These are phyloP conservation scores for Kryptolebias marmoratus DNA, from an alignment of 2,113 vertebrate genomes.

Conservation along the genomic window DNA sequence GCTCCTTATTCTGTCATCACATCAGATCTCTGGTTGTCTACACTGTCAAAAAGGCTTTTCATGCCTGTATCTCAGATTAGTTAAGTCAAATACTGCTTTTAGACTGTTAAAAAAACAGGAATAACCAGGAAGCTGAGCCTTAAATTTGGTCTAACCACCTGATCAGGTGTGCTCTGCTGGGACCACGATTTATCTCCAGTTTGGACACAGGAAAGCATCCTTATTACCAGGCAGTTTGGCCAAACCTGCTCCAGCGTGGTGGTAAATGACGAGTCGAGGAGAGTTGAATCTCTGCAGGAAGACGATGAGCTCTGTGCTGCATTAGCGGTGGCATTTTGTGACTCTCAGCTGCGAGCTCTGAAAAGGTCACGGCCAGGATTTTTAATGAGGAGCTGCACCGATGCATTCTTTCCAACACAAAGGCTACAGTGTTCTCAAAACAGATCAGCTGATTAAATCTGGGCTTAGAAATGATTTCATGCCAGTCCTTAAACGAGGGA, in stretches of 20 bases:
- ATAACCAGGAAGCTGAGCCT: neutral
- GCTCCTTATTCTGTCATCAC: conserved; percentile 61
- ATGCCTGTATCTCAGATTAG: conserved; percentile 14
- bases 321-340: conserved; percentile 46
- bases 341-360: conserved; percentile 19
- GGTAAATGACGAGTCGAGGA: conserved; percentile 48
- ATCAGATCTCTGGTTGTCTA: conserved; percentile 28
- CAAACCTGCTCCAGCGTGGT: neutral
- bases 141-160: conserved; percentile 1
- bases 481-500: too few species aligned
- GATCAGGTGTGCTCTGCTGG: conserved; percentile 41
- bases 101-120: neutral
- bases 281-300: conserved; percentile 1
- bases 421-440: neutral
- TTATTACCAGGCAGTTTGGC: conserved; percentile 56
- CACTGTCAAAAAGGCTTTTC: neutral
- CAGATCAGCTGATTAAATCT: too few species aligned
- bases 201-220: conserved; percentile 55
- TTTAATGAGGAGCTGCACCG: conserved; percentile 45
- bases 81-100: neutral
- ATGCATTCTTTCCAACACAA: conserved; percentile 1
- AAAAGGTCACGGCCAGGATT: conserved; percentile 49
- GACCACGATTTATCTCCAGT: conserved; percentile 64
- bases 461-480: too few species aligned
- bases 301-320: conserved; percentile 23